Evolutionary conservation across 2,888 invertebrate species (phyloP).

Genomic region (Vesta saturnalis): DNA sequence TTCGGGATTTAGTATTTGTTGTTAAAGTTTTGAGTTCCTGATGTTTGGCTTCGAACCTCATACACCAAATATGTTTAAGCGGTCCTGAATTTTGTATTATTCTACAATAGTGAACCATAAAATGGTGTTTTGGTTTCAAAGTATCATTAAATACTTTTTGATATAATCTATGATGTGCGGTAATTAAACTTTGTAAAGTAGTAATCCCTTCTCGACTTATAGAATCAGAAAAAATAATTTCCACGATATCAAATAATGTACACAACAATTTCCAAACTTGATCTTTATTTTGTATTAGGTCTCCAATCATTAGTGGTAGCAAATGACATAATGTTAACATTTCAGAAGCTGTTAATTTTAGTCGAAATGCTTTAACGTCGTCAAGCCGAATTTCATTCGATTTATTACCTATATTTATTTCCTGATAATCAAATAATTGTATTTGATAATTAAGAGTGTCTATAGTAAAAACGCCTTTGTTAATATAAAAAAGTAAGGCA

Average conservation of each 20-base stretch:
- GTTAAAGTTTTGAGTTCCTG: background rate
- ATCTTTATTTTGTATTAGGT: background rate
- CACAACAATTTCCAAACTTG: background rate
- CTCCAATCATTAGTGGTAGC: background rate
- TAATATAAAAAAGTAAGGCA: conserved; percentile 3
- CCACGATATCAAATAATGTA: background rate
- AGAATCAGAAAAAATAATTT: background rate
- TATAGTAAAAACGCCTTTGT: background rate
- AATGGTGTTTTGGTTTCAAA: too few relatives aligned
- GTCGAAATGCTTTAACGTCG: background rate
- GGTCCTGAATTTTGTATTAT: too few relatives aligned
- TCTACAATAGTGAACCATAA: too few relatives aligned
- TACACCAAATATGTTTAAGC: background rate
- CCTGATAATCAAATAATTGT: background rate
- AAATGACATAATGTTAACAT: conserved; percentile 2
- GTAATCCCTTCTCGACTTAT: background rate
- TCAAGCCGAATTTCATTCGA: background rate
- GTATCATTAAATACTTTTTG: too few relatives aligned
- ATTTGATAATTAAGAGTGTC: background rate
- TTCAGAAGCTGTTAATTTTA: conserved; percentile 2
- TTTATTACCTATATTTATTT: too few relatives aligned
- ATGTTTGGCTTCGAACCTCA: background rate
- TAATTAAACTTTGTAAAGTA: too few relatives aligned
- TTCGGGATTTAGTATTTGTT: too few relatives aligned
- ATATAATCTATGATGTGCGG: too few relatives aligned